These are phyloP conservation scores for Diceros bicornis DNA, from an alignment of 2,797 vertebrate species.

Conservation along the genomic window DNA sequence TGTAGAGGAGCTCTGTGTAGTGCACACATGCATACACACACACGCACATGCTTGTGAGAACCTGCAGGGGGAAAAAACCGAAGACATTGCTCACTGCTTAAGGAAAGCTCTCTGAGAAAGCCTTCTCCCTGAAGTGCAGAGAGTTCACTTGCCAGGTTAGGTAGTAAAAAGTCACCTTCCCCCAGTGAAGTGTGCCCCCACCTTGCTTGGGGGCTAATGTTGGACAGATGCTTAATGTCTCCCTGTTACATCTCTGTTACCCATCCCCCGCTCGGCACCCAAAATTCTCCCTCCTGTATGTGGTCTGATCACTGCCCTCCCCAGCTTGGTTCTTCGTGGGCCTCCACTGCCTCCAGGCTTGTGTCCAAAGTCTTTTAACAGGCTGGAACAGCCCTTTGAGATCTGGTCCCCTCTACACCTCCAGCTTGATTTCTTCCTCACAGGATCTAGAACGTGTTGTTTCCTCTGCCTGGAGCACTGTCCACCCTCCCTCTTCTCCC, in stretches of 20 bases:
- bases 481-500: too few relatives aligned
- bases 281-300: not conserved
- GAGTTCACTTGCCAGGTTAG: not conserved
- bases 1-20: not conserved
- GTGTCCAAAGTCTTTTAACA: not conserved
- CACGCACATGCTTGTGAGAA: fast-evolving
- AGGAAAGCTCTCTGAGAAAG: not conserved
- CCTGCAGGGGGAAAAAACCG: not conserved
- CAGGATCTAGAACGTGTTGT: too few relatives aligned
- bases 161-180: not conserved
- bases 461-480: not conserved
- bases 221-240: not conserved
- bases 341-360: not conserved
- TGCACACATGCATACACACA: fast-evolving
- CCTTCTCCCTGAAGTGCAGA: too few relatives aligned
- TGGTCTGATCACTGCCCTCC: not conserved
- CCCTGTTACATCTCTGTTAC: fast-evolving
- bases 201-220: not conserved
- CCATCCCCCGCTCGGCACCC: not conserved
- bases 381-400: not conserved
- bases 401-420: not conserved
- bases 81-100: not conserved
- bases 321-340: not conserved
- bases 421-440: not conserved
- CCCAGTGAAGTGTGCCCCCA: too few relatives aligned